A percentile compares a stretch with the other conserved stretches of the same genome.
phyloP scores from a whole-genome alignment of 2,113 vertebrate genomes.

The Balaeniceps rex region DNA sequence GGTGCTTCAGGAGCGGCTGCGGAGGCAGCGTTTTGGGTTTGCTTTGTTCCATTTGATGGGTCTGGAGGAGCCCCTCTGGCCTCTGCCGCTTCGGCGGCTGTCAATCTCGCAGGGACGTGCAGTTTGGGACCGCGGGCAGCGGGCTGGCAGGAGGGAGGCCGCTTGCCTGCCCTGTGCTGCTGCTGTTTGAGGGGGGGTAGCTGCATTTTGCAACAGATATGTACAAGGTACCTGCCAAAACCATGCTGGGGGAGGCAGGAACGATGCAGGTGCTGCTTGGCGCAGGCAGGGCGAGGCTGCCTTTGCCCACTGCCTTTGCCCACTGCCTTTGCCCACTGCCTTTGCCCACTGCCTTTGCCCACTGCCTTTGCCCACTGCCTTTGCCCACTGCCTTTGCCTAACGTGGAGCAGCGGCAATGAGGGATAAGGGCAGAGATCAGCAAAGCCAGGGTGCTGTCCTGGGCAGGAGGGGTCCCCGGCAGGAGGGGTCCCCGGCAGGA shows the following conservation, averaged over 20 bases:
- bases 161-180: not conserved
- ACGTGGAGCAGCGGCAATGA: not conserved
- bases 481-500: too few relatives aligned
- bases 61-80: not conserved
- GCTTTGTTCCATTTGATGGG: not conserved
- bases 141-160: not conserved
- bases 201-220: not conserved
- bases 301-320: too few relatives aligned
- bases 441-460: not conserved
- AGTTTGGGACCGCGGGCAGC: not conserved
- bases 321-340: too few relatives aligned
- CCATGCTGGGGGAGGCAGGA: not conserved
- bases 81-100: not conserved
- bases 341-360: too few relatives aligned
- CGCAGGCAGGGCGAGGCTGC: not conserved
- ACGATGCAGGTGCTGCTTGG: slow-evolving; percentile 3
- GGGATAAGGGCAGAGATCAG: not conserved
- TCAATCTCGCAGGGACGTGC: not conserved
- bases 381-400: not conserved
- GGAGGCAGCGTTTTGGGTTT: not conserved
- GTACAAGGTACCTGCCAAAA: slow-evolving; percentile 1
- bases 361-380: too few relatives aligned
- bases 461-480: too few relatives aligned
- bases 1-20: slow-evolving; percentile 4
- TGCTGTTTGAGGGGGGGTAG: not conserved